These are phyloP conservation scores for Indri indri DNA, from an alignment of 2,113 vertebrate species.

Conservation along the genomic window DNA sequence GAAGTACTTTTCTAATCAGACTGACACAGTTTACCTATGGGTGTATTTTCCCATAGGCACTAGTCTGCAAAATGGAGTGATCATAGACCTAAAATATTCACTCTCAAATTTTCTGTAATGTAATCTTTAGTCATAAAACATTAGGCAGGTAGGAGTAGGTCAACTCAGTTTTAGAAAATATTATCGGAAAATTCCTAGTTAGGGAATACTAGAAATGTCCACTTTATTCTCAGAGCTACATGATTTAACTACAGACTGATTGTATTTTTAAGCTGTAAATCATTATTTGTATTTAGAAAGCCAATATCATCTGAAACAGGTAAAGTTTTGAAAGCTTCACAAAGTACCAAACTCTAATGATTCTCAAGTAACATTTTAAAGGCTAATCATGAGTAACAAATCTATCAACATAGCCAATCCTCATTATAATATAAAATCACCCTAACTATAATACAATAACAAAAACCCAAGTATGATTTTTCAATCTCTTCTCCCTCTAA, in stretches of 20 bases:
- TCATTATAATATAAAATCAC: background rate
- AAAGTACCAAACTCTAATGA: background rate
- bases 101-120: background rate
- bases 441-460: background rate
- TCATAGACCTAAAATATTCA: background rate
- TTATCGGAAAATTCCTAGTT: background rate
- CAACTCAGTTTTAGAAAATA: background rate
- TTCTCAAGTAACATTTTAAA: conserved; percentile 41
- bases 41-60: background rate
- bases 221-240: background rate
- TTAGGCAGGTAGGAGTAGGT: background rate
- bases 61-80: background rate
- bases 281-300: conserved; percentile 43
- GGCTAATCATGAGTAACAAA: background rate
- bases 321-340: conserved; percentile 46
- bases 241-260: background rate
- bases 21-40: background rate
- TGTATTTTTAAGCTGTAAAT: conserved; percentile 57
- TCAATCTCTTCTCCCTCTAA: background rate
- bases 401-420: background rate
- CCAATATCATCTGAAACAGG: background rate
- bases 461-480: background rate
- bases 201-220: background rate
- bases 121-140: background rate
- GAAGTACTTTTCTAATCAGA: background rate